Base-by-base conservation (phyloP, 2,888 invertebrate genomes). In the Phengaris arion region DNA sequence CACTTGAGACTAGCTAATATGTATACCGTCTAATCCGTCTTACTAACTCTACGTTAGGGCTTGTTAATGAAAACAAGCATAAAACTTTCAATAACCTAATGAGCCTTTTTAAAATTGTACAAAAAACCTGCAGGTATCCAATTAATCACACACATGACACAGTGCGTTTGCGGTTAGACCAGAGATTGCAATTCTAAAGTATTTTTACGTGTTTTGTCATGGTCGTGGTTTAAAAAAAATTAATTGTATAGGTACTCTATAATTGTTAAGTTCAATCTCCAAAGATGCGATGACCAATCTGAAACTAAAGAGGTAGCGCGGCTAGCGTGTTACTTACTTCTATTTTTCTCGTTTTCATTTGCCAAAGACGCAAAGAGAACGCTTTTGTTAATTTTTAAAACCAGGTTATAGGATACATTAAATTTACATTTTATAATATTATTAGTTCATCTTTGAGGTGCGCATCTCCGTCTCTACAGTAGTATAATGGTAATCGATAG, bases 401-500 rank as follows among this genome's bases (percentile, higher is more conserved):
- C 2, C 15, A 72, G 35, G 51, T 70, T 70, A 72, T 72, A 35
- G 46, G 22, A 46, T 6, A 35, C 70, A 70, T 45, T 68, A 45
- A 35, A 22, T 15, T 15, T 8, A 45, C 46, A 15, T 51, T 6
- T 48, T 72, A 54, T 22, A 70, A n/a, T n/a, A n/a, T n/a, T 22
- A 72, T 35, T 52, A 54, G 10, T 51, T 35, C 22, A 22, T 54
- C 72, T 72, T 72, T 72, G 72, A 72, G 54, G 72, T 72, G 35
- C n/a, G 6, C 52, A 64, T 64, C 64, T 64, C 64, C 12, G 54
- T 12, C 12, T 35, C 46, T 51, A 15, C 70, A 12, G 15, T 10
- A 70, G 35, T 72, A 51, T 72, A 72, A 12, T 51, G 12, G 52
- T 22, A 54, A 72, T 72, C 22, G 52, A 72, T 54, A 35, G 35